Base-by-base conservation (phyloP, 1,140 invertebrate species). In the Coboldia fuscipes region DNA sequence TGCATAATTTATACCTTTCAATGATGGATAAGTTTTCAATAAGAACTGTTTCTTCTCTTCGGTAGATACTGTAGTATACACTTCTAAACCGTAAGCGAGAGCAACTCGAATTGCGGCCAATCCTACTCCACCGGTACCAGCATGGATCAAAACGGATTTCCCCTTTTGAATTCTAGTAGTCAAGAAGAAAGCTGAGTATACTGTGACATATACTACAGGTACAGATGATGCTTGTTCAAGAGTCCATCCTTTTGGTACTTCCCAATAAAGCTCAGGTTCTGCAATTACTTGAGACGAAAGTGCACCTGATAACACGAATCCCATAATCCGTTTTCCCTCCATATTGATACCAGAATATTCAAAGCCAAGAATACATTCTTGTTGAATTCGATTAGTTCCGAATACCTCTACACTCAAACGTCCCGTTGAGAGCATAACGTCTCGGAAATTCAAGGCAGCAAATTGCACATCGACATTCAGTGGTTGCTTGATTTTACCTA, bases 181-280 rank as follows among this genome's bases (percentile, higher is more conserved):
- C 51, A 66, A 61, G n/a, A 66, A 55, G 35, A 96, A 62, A 7
- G 83, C 76, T 49, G 84, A 85, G 40, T 83, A 79, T 2, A 72
- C 82, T 0, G 84, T 92, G 30, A 67, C 66, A 47, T 90, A 93
- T 4, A 79, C 79, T 1, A 76, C 74, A 3, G 88, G 88, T 0
- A 94, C 66, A 0, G 85, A 85, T 0, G 82, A 79, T 1, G 86
- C 89, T 30, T 94, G 79, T 46, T 81, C 72, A 14, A 94, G 54
- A 1, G 64, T 68, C 86, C 88, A 93, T 4, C 67, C 45, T 1
- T 82, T 66, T 3, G 89, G 89, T 13, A 94, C 61, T 2, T 68
- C 46, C 83, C 83, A 92, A 12, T 70, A 42, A 2, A 83, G 56
- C 46, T 21, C 43, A 8, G 49, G 47, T 1, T 45, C 45, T 17